Percentiles rank a stretch among this genome's conserved stretches.
These are phyloP conservation scores for Lasioglossum figueresi DNA, from an alignment of 2,888 invertebrate genomes.

Conservation along the genomic window DNA sequence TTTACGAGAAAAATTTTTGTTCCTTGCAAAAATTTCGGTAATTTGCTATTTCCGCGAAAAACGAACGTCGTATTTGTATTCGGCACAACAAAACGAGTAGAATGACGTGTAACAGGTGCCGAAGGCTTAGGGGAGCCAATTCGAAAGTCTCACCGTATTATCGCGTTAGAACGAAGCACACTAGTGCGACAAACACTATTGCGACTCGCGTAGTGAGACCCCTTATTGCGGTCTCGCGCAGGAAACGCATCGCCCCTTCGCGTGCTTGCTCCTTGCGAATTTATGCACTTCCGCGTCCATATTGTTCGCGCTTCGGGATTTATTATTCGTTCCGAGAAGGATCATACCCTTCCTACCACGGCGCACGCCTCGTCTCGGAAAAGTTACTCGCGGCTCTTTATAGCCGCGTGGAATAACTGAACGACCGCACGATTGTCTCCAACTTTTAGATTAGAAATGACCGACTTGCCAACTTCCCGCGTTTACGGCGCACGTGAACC, in stretches of 20 bases:
- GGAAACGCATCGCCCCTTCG: constrained; percentile 39
- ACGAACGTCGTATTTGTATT: background rate
- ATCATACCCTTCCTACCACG: background rate
- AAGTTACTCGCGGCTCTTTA: background rate
- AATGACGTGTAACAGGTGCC: background rate
- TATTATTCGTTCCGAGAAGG: constrained; percentile 5
- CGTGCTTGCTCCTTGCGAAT: constrained; percentile 25
- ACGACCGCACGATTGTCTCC: constrained; percentile 4
- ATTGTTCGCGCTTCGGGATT: constrained; percentile 15
- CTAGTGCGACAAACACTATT: background rate
- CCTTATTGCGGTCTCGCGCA: constrained; percentile 49
- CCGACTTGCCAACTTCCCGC: background rate
- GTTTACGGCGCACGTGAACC: background rate
- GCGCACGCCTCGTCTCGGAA: background rate
- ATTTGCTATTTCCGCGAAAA: background rate
- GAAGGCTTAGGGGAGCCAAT: background rate
- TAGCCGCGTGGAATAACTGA: background rate
- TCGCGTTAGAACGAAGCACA: background rate
- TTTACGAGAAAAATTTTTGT: too few relatives aligned
- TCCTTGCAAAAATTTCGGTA: background rate
- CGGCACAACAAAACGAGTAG: background rate
- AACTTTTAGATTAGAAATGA: background rate
- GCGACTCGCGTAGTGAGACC: constrained; percentile 35
- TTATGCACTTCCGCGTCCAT: constrained; percentile 36
- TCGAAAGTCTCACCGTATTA: background rate